phyloP scores from a whole-genome alignment of 2,797 vertebrate species.

The Sphenodon punctatus region DNA sequence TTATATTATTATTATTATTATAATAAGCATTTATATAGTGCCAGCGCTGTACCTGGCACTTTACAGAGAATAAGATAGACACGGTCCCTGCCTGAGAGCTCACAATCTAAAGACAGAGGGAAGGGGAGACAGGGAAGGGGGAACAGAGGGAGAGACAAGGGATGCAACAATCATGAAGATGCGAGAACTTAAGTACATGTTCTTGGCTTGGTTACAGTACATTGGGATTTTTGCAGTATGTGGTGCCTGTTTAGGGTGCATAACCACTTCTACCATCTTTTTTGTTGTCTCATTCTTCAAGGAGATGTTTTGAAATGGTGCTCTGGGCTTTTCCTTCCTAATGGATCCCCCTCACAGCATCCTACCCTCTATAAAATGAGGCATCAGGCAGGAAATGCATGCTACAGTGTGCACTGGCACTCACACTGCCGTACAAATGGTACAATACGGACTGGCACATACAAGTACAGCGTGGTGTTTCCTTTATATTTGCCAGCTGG shows the following conservation, averaged over 20 bases:
- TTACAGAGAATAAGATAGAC: too few relatives aligned
- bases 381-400: not conserved
- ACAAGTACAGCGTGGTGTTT: constrained; percentile 33
- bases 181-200: too few relatives aligned
- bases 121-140: too few relatives aligned
- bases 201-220: too few relatives aligned
- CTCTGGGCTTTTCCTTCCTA: not conserved
- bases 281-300: not conserved
- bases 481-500: constrained; percentile 70
- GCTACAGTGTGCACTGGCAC: constrained; percentile 30
- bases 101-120: too few relatives aligned
- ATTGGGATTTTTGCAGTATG: too few relatives aligned
- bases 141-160: too few relatives aligned
- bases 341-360: not conserved
- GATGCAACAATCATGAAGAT: too few relatives aligned
- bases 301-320: not conserved
- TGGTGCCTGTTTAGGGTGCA: not conserved
- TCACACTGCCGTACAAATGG: constrained; percentile 41
- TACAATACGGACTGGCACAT: constrained; percentile 46
- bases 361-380: not conserved
- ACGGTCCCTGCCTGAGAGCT: too few relatives aligned
- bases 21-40: too few relatives aligned
- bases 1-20: too few relatives aligned
- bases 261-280: constrained; percentile 12
- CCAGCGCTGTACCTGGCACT: too few relatives aligned